Percentiles rank a stretch among this genome's conserved stretches.
These are phyloP conservation scores for Crioceris asparagi DNA, from an alignment of 2,888 invertebrate species.

Conservation along the genomic window DNA sequence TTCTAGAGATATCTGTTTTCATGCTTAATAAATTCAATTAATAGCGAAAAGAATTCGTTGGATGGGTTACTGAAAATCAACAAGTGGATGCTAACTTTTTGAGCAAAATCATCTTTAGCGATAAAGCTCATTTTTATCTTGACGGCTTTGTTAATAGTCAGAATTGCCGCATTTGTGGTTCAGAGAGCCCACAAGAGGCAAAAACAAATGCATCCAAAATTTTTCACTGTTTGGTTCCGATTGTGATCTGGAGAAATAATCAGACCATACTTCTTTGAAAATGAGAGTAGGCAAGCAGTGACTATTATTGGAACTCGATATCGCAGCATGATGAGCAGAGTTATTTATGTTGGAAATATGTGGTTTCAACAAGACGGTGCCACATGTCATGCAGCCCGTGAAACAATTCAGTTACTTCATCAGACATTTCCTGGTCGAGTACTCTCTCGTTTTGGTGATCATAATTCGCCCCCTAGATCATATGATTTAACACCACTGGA, in stretches of 20 bases:
- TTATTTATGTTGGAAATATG: slow-evolving; percentile 6
- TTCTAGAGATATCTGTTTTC: too few species aligned
- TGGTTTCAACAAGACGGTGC: slow-evolving; percentile 24
- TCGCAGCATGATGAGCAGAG: too few species aligned
- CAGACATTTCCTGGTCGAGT: slow-evolving; percentile 7
- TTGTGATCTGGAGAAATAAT: slow-evolving; percentile 31
- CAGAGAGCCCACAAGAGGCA: slow-evolving; percentile 23
- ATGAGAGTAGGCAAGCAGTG: slow-evolving; percentile 24
- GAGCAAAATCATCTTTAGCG: slow-evolving; percentile 6
- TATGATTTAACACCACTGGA: too few species aligned
- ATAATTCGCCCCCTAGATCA: too few species aligned
- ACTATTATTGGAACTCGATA: slow-evolving; percentile 27
- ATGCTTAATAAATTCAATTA: too few species aligned
- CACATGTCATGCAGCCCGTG: slow-evolving; percentile 24
- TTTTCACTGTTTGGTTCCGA: slow-evolving; percentile 28
- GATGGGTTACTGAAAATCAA: too few species aligned
- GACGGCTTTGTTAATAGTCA: slow-evolving; percentile 28
- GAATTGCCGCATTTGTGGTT: slow-evolving; percentile 26
- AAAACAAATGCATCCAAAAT: slow-evolving; percentile 26
- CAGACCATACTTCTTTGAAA: slow-evolving; percentile 29
- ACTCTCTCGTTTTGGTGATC: too few species aligned
- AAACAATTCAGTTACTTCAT: slow-evolving; percentile 21
- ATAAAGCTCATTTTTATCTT: slow-evolving; percentile 26
- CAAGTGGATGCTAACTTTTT: too few species aligned
- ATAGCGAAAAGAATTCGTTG: too few species aligned